Evolutionary conservation across 2,797 vertebrate genomes (phyloP).

Genomic region (Paramormyrops hopkinsi): DNA sequence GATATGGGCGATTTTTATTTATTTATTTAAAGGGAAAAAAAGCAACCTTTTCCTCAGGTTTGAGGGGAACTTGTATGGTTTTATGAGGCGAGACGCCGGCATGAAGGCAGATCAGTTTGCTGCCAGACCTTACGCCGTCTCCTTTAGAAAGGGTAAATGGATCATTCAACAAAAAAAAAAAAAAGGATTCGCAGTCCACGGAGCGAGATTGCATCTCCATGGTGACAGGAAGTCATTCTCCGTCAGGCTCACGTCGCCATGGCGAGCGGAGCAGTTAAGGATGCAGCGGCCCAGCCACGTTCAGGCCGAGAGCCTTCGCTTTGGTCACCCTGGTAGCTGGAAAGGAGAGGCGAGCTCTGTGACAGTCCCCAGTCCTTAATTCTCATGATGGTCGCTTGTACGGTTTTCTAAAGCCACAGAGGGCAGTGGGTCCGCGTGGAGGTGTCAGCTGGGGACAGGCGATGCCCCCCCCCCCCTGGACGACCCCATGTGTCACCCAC

Average conservation of each 20-base stretch:
- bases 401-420: neutral
- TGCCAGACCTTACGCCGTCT: neutral
- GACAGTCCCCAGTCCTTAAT: neutral
- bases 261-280: neutral
- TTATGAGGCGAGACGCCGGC: neutral
- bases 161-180: slow-evolving; percentile 14
- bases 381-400: too few relatives aligned
- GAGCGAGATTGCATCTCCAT: slow-evolving; percentile 27
- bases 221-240: slow-evolving; percentile 23
- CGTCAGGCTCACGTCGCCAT: neutral
- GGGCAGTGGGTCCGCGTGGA: neutral
- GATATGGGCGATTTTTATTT: neutral
- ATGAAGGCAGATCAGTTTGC: neutral
- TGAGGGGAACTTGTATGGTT: neutral
- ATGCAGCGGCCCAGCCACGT: neutral
- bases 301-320: neutral
- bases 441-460: neutral
- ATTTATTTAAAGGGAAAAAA: neutral
- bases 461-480: neutral
- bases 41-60: neutral
- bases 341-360: neutral
- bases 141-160: slow-evolving; percentile 8
- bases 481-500: neutral
- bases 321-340: neutral
- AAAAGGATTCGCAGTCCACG: neutral